Percentiles rank a stretch among this genome's conserved stretches.
phyloP scores from a whole-genome alignment of 2,113 vertebrate species.

The Oryctolagus cuniculus region DNA sequence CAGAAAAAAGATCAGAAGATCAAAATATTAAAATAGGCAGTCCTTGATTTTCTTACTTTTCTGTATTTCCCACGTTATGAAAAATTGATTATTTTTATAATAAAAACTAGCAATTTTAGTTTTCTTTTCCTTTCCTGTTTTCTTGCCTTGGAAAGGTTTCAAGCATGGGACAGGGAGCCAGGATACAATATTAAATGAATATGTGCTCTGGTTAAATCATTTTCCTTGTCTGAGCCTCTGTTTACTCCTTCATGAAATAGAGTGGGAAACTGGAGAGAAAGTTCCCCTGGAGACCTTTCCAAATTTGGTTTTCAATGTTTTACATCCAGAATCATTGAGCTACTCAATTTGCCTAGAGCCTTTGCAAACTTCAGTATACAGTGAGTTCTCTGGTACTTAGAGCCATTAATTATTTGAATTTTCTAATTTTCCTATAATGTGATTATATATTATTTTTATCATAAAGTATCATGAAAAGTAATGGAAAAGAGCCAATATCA shows the following conservation, averaged over 20 bases:
- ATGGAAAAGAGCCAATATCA: neutral
- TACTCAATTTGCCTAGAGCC: slow-evolving; percentile 35
- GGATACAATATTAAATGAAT: slow-evolving; percentile 38
- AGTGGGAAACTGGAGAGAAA: neutral
- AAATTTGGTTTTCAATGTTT: slow-evolving; percentile 50
- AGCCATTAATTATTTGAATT: slow-evolving; percentile 16
- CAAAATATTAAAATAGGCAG: slow-evolving; percentile 44
- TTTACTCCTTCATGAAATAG: slow-evolving; percentile 47
- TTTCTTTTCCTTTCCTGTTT: neutral
- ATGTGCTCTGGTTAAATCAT: slow-evolving; percentile 50
- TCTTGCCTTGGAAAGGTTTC: slow-evolving; percentile 23
- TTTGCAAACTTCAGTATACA: slow-evolving; percentile 38
- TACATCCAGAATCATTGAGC: slow-evolving; percentile 32
- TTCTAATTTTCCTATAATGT: slow-evolving; percentile 41
- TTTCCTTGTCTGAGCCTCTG: slow-evolving; percentile 12
- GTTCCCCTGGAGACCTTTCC: neutral
- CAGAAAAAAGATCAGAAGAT: slow-evolving; percentile 10
- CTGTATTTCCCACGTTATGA: slow-evolving; percentile 35
- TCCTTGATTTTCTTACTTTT: slow-evolving; percentile 55
- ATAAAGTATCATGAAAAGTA: slow-evolving; percentile 59
- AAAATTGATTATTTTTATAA: slow-evolving; percentile 52
- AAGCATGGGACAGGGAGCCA: neutral
- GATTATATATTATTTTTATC: slow-evolving; percentile 49
- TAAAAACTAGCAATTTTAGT: neutral
- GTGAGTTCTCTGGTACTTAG: slow-evolving; percentile 40